phyloP scores from a whole-genome alignment of 2,888 invertebrate species.

The Lasioglossum malachurum region DNA sequence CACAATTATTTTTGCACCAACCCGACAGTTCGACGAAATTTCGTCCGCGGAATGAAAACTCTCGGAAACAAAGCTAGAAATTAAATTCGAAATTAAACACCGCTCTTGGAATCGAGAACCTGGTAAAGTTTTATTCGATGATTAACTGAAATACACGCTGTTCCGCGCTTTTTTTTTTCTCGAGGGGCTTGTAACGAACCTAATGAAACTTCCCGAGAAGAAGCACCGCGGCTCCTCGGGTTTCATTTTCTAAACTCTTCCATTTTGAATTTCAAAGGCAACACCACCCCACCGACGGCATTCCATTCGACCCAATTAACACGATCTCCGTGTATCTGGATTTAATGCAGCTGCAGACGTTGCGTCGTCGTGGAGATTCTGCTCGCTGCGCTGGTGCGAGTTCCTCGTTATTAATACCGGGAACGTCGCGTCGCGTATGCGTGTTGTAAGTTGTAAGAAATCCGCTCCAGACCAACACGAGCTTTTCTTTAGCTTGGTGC shows the following conservation, averaged over 20 bases:
- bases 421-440: constrained; percentile 18
- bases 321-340: constrained; percentile 18
- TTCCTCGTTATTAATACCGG: constrained; percentile 26
- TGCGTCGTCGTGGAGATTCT: not conserved
- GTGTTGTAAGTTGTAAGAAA: constrained; percentile 20
- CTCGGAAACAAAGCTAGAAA: not conserved
- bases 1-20: not conserved
- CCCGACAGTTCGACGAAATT: not conserved
- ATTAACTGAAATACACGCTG: not conserved
- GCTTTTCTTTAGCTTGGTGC: constrained; percentile 47
- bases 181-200: not conserved
- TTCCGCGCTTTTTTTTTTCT: not conserved
- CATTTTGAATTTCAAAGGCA: constrained; percentile 11
- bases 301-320: constrained; percentile 8
- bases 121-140: not conserved
- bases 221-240: not conserved
- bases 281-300: not conserved
- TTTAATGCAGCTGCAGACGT: constrained; percentile 3
- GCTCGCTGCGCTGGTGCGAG: not conserved
- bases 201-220: not conserved
- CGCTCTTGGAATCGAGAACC: not conserved
- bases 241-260: constrained; percentile 11
- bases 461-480: constrained; percentile 14
- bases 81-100: not conserved
- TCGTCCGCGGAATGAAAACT: not conserved